These are phyloP conservation scores for Eumaeus atala DNA, from an alignment of 1,140 invertebrate genomes.

Conservation along the genomic window DNA sequence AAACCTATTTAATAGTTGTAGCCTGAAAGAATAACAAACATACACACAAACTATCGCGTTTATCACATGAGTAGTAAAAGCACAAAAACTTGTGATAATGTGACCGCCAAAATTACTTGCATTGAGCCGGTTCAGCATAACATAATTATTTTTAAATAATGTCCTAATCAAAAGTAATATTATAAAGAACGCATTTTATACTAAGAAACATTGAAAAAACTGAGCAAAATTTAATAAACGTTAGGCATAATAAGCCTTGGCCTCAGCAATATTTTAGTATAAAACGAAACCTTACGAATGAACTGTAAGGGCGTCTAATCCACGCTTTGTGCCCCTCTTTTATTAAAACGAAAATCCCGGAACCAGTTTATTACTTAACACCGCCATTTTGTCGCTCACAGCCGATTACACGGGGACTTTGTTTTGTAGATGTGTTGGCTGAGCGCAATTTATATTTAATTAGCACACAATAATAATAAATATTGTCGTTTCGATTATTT, in stretches of 20 bases:
- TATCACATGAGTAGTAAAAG: too few relatives aligned
- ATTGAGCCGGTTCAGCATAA: too few relatives aligned
- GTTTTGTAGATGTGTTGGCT: not conserved
- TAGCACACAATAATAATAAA: not conserved
- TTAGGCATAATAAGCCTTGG: not conserved
- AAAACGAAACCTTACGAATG: constrained; percentile 3
- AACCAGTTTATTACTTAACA: constrained; percentile 8
- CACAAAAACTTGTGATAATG: too few relatives aligned
- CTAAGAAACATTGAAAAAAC: too few relatives aligned
- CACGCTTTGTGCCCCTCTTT: constrained; percentile 3
- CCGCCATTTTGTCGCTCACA: constrained; percentile 1
- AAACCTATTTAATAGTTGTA: too few relatives aligned
- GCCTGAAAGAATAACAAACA: too few relatives aligned
- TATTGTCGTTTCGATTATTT: too few relatives aligned
- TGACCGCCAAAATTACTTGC: too few relatives aligned
- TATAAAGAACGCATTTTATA: too few relatives aligned
- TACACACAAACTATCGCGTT: too few relatives aligned
- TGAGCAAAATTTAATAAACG: not conserved
- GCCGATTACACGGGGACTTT: constrained; percentile 7
- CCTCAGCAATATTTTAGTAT: constrained; percentile 1
- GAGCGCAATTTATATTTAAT: not conserved
- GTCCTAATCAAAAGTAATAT: too few relatives aligned
- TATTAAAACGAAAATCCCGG: constrained; percentile 7
- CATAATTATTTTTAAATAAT: too few relatives aligned
- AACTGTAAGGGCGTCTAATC: not conserved